Conservation (phyloP, 64 coral and sea anemone genomes). For the Actinia tenebrosa region DNA sequence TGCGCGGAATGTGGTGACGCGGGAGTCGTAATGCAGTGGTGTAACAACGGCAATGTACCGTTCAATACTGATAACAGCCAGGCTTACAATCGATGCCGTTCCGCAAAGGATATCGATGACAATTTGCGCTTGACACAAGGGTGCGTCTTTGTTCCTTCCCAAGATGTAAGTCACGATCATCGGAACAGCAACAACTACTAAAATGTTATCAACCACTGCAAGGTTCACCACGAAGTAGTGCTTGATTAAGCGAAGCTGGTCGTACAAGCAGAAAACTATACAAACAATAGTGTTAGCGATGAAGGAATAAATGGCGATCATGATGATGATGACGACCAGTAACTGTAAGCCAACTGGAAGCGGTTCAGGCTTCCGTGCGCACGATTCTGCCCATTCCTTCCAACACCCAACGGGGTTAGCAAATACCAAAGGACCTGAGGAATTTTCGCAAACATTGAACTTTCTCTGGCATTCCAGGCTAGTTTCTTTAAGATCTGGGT, state of each 20-base stretch:
- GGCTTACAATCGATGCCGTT: slow-evolving; percentile 62
- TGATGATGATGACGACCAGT: slow-evolving; percentile 28
- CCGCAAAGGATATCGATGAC: slow-evolving; percentile 69
- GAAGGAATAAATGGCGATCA: slow-evolving; percentile 50
- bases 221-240: slow-evolving; percentile 90
- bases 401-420: slow-evolving; percentile 47
- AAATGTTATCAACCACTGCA: slow-evolving; percentile 63
- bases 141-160: slow-evolving; percentile 12
- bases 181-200: slow-evolving; percentile 48
- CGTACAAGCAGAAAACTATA: slow-evolving; percentile 67
- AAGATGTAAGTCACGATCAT: slow-evolving; percentile 56
- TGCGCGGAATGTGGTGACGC: slow-evolving; percentile 54
- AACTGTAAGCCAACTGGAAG: background rate
- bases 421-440: background rate
- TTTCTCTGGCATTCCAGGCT: background rate
- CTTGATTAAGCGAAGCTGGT: slow-evolving; percentile 70
- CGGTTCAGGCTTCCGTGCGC: background rate
- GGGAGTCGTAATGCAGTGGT: slow-evolving; percentile 52
- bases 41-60: slow-evolving; percentile 69
- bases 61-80: slow-evolving; percentile 69
- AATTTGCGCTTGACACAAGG: slow-evolving; percentile 45
- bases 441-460: slow-evolving; percentile 10
- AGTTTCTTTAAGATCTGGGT: background rate
- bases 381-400: slow-evolving; percentile 52
- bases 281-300: slow-evolving; percentile 59